These are phyloP conservation scores for Pica pica DNA, from an alignment of 2,113 vertebrate species.

Conservation along the genomic window DNA sequence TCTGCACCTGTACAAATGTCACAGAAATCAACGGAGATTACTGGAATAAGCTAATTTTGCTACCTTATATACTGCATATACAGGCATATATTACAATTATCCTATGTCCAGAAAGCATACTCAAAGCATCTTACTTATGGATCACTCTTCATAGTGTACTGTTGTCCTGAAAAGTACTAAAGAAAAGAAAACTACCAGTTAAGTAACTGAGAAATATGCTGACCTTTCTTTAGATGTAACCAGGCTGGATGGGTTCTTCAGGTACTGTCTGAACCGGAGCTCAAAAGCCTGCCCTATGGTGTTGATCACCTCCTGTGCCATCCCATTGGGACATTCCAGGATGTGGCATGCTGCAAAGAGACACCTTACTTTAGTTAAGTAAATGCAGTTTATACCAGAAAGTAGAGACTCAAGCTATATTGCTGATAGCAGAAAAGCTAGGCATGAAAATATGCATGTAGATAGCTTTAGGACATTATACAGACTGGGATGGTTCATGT, in stretches of 20 bases:
- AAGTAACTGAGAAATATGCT: constrained; percentile 27
- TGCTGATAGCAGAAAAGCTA: neutral
- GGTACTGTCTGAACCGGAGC: constrained; percentile 86
- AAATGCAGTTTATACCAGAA: neutral
- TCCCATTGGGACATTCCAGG: constrained; percentile 82
- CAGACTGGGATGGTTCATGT: neutral
- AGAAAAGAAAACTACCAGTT: neutral
- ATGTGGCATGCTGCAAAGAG: constrained; percentile 86
- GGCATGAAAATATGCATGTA: neutral
- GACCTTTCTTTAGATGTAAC: constrained; percentile 79
- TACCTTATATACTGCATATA: neutral
- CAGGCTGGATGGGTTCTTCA: constrained; percentile 78
- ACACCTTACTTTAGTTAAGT: neutral
- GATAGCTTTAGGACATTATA: neutral
- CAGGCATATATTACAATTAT: neutral
- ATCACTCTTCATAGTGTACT: neutral
- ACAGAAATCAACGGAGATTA: neutral
- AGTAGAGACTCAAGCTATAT: neutral
- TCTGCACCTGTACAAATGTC: neutral
- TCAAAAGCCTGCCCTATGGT: constrained; percentile 92
- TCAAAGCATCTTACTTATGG: neutral
- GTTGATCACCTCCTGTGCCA: constrained; percentile 84
- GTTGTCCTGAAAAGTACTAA: neutral
- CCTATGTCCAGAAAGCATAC: neutral
- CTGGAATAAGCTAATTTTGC: neutral